Evolutionary conservation across 2,797 vertebrate genomes (phyloP), one percentile per base, ranked within the genome.

Genomic region (Margarornis squamiger): DNA sequence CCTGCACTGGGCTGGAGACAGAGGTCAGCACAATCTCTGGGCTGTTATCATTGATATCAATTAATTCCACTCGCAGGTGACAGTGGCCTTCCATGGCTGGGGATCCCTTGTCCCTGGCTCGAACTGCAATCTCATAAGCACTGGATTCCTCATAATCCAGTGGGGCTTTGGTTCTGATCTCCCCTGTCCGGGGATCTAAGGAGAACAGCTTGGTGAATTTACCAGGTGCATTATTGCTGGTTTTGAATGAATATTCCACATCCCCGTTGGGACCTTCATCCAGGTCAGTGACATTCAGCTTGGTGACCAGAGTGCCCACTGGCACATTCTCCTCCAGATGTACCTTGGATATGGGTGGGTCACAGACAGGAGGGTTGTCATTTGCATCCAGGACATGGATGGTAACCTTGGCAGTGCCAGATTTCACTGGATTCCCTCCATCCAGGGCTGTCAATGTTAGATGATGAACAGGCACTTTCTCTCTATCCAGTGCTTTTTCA

Each of bases 211-310:
- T 86, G 29, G 83, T 94, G 57, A 97, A 95, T 91, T 96, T 96
- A 43, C 97, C 96, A 43, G 98, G 95, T 24, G 96, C 96, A 0
- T 97, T 97, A 83, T 97, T 97, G 95, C 95, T 96, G 78, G 98
- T 98, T 95, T 99, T 99, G 71, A 98, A 97, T 43, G 95, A 97
- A 90, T 97, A 98, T 61, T 97, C 95, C 81, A 98, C 82, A 0
- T 97, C 95, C 71, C 97, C 97, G 21, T 98, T 98, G 57, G 92
- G 94, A 81, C 97, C 97, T 70, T 97, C 97, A 62, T 98, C 97
- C 81, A 96, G 85, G 84, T 98, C 97, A 0, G 96, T 97, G 61
- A 98, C 97, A 46, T 98, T 97, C 63, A 98, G 11, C 45, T 93
- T 96, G 39, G 97, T 96, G 58, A 98, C 97, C 30, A 97, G 66